These are phyloP conservation scores for Agrypnus murinus DNA, from an alignment of 2,888 invertebrate species.

Conservation along the genomic window DNA sequence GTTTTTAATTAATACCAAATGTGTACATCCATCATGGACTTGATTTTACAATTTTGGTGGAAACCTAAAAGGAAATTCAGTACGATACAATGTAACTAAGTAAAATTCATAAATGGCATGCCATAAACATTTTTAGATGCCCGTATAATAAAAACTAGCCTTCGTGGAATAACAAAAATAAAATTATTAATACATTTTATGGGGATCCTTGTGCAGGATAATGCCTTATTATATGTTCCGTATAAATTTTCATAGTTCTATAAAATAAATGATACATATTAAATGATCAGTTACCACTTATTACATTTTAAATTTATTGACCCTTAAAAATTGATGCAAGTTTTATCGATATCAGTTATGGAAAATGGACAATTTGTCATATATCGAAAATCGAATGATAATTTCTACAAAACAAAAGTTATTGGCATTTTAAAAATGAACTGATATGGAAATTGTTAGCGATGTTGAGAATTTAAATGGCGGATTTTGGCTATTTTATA, in stretches of 20 bases:
- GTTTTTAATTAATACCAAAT: not conserved
- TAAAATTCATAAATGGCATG: conserved; percentile 11
- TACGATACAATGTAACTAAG: conserved; percentile 4
- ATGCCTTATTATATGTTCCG: conserved; percentile 12
- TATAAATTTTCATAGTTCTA: conserved; percentile 38
- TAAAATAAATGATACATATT: conserved; percentile 26
- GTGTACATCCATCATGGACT: not conserved
- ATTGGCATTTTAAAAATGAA: too few relatives aligned
- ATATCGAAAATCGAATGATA: too few relatives aligned
- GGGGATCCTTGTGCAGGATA: conserved; percentile 16
- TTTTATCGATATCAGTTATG: too few relatives aligned
- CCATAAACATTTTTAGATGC: conserved; percentile 18
- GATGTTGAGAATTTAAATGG: too few relatives aligned
- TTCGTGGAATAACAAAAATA: conserved; percentile 30
- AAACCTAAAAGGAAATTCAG: not conserved
- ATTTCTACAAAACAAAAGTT: too few relatives aligned
- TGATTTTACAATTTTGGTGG: not conserved
- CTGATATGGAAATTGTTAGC: too few relatives aligned
- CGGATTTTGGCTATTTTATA: too few relatives aligned
- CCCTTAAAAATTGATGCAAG: conserved; percentile 16
- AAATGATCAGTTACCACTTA: conserved; percentile 28
- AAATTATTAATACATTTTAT: conserved; percentile 39
- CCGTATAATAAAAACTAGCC: conserved; percentile 25
- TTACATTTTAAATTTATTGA: conserved; percentile 4
- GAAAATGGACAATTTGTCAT: too few relatives aligned